These are phyloP conservation scores for Tholera decimalis DNA, from an alignment of 2,888 invertebrate genomes.

Conservation along the genomic window DNA sequence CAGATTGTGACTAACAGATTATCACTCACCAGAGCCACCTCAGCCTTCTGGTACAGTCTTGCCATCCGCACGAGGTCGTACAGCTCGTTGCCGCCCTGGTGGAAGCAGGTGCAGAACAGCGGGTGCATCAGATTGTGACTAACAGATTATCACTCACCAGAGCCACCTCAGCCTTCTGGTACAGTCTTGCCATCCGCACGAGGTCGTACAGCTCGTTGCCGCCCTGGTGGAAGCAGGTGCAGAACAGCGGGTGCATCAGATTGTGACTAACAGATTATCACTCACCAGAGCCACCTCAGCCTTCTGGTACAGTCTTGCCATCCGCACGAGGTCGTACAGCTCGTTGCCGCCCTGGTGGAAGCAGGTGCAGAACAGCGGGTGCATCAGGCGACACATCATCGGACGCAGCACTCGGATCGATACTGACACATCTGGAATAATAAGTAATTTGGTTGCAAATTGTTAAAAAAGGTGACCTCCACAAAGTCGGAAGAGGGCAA, in stretches of 20 bases:
- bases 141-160: slow-evolving; percentile 82
- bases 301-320: slow-evolving; percentile 93
- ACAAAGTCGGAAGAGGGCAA: too few relatives aligned
- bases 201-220: slow-evolving; percentile 91
- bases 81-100: not conserved
- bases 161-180: slow-evolving; percentile 92
- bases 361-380: slow-evolving; percentile 94
- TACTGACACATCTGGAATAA: slow-evolving; percentile 93
- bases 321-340: slow-evolving; percentile 91
- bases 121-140: too few relatives aligned
- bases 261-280: slow-evolving; percentile 56
- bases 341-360: slow-evolving; percentile 92
- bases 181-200: slow-evolving; percentile 91
- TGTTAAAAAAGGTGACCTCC: too few relatives aligned
- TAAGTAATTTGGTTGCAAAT: too few relatives aligned
- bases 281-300: slow-evolving; percentile 93
- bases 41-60: slow-evolving; percentile 72
- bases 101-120: too few relatives aligned
- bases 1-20: too few relatives aligned
- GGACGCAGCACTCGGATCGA: slow-evolving; percentile 92
- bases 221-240: slow-evolving; percentile 92
- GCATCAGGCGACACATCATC: slow-evolving; percentile 93
- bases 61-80: not conserved
- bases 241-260: slow-evolving; percentile 93
- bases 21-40: slow-evolving; percentile 91